phyloP scores from a whole-genome alignment of 2,113 vertebrate species.

The Charina bottae region DNA sequence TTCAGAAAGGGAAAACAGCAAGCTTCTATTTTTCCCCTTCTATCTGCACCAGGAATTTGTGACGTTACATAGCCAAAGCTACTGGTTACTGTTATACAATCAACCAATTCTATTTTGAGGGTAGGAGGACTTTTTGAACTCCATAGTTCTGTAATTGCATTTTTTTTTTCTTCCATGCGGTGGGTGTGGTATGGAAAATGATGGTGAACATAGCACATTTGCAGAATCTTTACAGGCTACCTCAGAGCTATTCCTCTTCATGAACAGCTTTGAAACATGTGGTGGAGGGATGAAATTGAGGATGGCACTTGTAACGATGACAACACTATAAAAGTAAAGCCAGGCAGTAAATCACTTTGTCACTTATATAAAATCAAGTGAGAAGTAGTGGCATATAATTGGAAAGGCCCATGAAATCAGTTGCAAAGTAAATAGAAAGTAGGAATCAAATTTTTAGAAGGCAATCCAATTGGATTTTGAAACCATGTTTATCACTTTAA shows the following conservation, averaged over 20 bases:
- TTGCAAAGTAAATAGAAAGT: background rate
- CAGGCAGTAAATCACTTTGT: background rate
- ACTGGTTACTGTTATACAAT: background rate
- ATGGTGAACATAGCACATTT: background rate
- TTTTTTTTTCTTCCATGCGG: background rate
- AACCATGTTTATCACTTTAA: background rate
- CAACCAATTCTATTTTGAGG: background rate
- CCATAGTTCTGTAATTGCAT: background rate
- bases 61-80: background rate
- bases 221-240: background rate
- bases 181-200: background rate
- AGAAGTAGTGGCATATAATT: background rate
- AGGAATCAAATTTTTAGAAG: background rate
- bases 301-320: background rate
- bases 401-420: background rate
- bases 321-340: background rate
- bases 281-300: background rate
- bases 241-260: background rate
- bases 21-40: background rate
- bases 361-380: background rate
- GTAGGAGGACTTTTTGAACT: background rate
- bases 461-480: background rate
- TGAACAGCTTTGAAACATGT: background rate
- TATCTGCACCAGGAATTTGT: background rate
- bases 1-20: background rate